Conservation (phyloP, 2,888 invertebrate genomes). For the Lomographa bimaculata region DNA sequence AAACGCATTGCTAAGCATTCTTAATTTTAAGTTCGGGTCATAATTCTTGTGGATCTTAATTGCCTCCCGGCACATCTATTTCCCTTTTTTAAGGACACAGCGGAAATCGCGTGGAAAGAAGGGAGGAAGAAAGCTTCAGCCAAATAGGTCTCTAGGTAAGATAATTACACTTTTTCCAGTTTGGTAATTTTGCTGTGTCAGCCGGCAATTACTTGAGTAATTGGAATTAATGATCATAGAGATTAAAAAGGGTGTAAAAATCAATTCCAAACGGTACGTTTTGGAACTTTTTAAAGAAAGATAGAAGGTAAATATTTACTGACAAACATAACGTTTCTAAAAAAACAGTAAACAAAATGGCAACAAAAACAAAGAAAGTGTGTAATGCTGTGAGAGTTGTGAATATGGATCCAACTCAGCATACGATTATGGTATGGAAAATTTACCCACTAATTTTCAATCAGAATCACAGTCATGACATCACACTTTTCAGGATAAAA, state of each 20-base stretch:
- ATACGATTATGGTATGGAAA: too few species aligned
- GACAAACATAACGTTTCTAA: too few species aligned
- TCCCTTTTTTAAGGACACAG: constrained; percentile 56
- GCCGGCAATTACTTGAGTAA: constrained; percentile 24
- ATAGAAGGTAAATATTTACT: too few species aligned
- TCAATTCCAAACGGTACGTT: neutral
- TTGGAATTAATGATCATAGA: constrained; percentile 18
- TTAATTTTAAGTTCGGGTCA: constrained; percentile 48
- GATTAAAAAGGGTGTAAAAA: constrained; percentile 5
- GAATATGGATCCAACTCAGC: too few species aligned
- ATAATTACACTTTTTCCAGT: constrained; percentile 60
- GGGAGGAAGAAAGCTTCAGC: constrained; percentile 62
- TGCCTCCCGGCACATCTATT: constrained; percentile 53
- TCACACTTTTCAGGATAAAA: too few species aligned
- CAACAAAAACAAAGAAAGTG: too few species aligned
- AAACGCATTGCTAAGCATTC: constrained; percentile 38
- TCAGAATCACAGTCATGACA: too few species aligned
- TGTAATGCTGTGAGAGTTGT: too few species aligned
- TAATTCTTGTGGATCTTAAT: constrained; percentile 67
- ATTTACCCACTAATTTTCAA: too few species aligned
- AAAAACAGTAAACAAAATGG: too few species aligned
- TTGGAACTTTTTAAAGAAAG: too few species aligned
- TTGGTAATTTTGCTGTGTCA: constrained; percentile 45
- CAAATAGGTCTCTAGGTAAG: constrained; percentile 63
- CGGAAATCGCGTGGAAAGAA: constrained; percentile 75